Evolutionary conservation across 1,140 invertebrate species (phyloP), one percentile per base, ranked within the genome.

Genomic region (Macrostomum lignano): DNA sequence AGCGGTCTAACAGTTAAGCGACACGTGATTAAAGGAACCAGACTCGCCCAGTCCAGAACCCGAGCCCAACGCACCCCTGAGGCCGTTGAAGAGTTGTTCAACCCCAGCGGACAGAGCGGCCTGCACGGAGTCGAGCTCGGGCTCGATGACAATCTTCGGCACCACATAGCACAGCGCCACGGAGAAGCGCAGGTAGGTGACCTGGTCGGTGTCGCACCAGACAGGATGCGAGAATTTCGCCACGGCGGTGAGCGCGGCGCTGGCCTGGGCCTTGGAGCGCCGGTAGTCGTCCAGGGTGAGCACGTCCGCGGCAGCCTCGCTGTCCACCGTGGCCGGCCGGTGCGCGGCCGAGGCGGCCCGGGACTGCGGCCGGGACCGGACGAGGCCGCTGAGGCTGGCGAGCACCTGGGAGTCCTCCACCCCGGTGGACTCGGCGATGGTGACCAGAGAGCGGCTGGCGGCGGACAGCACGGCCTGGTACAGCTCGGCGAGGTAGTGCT

Each of bases 101-200:
- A 49, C 46, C 2, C 51, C 42, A 32, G 43, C 43, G 21, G 40
- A 41, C 7, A 56, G 38, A 25, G 49, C 45, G 11, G 40, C 46
- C 40, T 54, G 51, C 7, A 49, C 44, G 11, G 44, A 36, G 25
- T 49, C 46, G 23, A 55, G 33, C 2, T 48, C 40, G 9, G 54
- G 54, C 15, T 55, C 46, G 17, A 54, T 44, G 15, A 46, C 45
- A 22, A 54, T 51, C 33, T 49, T 47, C 11, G 54, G 54, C 21
- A 57, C 53, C 28, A 44, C 48, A 39, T 51, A 57, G 34, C 49
- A 47, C 2, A 54, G 44, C 22, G 44, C 39, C 13, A 55, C 43
- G 32, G 54, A 44, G 46, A 57, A 54, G 26, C 52, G 54, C 20
- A 54, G 36, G 24, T 42, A 43, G 20, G 50, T 52, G 4, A 44